A percentile compares a stretch with the other conserved stretches of the same genome.
phyloP scores from a whole-genome alignment of 1,140 invertebrate genomes.

The Cherax quadricarinatus region DNA sequence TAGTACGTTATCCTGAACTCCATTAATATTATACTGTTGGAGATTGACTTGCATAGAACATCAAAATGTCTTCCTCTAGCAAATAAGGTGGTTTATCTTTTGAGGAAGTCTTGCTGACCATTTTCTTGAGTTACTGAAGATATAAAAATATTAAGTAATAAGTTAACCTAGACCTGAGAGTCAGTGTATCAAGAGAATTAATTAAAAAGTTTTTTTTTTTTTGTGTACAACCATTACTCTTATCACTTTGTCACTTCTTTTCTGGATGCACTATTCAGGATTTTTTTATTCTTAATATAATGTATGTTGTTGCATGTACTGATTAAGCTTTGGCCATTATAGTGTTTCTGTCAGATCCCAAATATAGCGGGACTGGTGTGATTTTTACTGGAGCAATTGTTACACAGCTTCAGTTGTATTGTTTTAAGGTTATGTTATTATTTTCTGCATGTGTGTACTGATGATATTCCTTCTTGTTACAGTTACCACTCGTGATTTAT shows the following conservation, averaged over 20 bases:
- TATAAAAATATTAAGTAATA: too few species aligned
- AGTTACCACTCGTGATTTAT: too few species aligned
- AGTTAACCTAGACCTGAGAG: too few species aligned
- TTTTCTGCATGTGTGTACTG: background rate
- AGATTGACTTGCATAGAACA: too few species aligned
- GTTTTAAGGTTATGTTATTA: background rate
- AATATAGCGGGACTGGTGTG: background rate
- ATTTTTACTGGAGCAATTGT: conserved; percentile 6
- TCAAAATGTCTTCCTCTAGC: too few species aligned
- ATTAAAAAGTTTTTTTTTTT: too few species aligned
- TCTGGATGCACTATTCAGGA: background rate
- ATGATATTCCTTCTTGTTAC: background rate
- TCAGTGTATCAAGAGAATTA: too few species aligned
- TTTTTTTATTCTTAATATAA: background rate
- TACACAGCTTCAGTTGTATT: background rate
- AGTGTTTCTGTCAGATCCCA: background rate
- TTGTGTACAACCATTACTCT: background rate
- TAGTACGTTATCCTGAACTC: too few species aligned
- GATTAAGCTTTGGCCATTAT: background rate
- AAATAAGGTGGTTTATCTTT: too few species aligned
- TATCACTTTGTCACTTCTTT: background rate
- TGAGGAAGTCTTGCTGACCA: too few species aligned
- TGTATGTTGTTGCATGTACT: conserved; percentile 1
- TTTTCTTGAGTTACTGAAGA: too few species aligned
- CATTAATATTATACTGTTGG: too few species aligned